Conservation (phyloP, 2,888 invertebrate species). For the Phaonia tiefii region DNA sequence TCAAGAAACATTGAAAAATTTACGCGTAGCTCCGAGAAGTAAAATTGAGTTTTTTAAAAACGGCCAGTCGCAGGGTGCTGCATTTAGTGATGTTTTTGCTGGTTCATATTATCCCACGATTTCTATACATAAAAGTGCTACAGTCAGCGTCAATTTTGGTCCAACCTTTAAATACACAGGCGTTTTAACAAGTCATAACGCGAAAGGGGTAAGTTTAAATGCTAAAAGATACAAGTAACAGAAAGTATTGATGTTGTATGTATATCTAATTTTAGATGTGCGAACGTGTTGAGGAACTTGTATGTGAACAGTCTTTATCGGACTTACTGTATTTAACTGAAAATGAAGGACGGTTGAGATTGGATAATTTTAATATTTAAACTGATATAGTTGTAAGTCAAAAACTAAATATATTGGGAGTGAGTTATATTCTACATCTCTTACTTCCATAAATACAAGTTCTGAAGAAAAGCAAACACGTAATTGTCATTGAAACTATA, state of each 20-base stretch:
- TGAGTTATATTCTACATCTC: too few relatives aligned
- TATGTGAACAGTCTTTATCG: constrained; percentile 96
- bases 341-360: constrained; percentile 93
- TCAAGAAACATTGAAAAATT: constrained; percentile 90
- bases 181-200: constrained; percentile 82
- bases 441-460: too few relatives aligned
- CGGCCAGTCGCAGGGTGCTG: constrained; percentile 93
- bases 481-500: too few relatives aligned
- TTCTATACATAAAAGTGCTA: constrained; percentile 94
- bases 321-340: constrained; percentile 96
- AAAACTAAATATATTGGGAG: too few relatives aligned
- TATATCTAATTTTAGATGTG: constrained; percentile 90
- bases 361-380: constrained; percentile 84
- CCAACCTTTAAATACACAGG: constrained; percentile 95
- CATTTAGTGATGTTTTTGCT: constrained; percentile 91
- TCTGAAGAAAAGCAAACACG: too few relatives aligned
- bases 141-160: constrained; percentile 97
- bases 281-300: constrained; percentile 94
- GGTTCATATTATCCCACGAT: constrained; percentile 97
- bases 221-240: neutral
- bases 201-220: constrained; percentile 86
- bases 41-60: constrained; percentile 95
- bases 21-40: constrained; percentile 88
- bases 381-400: neutral
- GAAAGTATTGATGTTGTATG: too few relatives aligned